Evolutionary conservation across 1,140 invertebrate genomes (phyloP), one percentile per base, ranked within the genome.

Genomic region (Dinothrombium tinctorium): DNA sequence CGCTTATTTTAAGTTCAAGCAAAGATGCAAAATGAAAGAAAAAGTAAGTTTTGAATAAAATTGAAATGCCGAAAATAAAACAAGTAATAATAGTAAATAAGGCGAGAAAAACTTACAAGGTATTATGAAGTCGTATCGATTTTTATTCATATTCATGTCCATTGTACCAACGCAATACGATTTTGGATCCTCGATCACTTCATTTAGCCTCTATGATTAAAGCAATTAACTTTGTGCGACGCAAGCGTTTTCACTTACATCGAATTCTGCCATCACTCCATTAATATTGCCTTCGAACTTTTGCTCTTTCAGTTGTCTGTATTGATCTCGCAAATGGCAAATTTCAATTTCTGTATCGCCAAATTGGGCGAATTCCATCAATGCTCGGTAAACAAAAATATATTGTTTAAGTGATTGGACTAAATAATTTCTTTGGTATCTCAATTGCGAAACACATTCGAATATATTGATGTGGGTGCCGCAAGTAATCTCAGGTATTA

Each of bases 381-480:
- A 57, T 33, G 86, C 79, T 36, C 83, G 76, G 59, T 95, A 94
- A 43, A 95, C 76, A 62, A 95, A 96, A 46, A 94, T 81, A 59
- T 94, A 95, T 65, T 95, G 87, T 69, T 92, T 90, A 68, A 89
- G 58, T 20, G 81, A 86, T 58, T 92, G 84, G 26, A 92, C 84
- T 42, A 92, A 65, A 59, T 86, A 84, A 57, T 82, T 53, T 80
- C 72, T 48, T 83, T 63, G 47, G 89, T 64, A 56, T 82, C 82
- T 51, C 74, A 82, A 43, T 4, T 43, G 20, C 33, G 23, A 47
- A 33, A 47, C 29, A 90, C 76, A 8, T 77, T 82, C 55, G 81
- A 81, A 58, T 81, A 87, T 80, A 11, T 82, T 72, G 3, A 79
- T 80, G 49, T 75, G 37, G 33, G 39, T 43, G 26, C 47, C 20